A percentile compares a stretch with the other conserved stretches of the same genome.
Evolutionary conservation across 2,888 invertebrate genomes (phyloP).

Genomic region (Cosmia pyralina): DNA sequence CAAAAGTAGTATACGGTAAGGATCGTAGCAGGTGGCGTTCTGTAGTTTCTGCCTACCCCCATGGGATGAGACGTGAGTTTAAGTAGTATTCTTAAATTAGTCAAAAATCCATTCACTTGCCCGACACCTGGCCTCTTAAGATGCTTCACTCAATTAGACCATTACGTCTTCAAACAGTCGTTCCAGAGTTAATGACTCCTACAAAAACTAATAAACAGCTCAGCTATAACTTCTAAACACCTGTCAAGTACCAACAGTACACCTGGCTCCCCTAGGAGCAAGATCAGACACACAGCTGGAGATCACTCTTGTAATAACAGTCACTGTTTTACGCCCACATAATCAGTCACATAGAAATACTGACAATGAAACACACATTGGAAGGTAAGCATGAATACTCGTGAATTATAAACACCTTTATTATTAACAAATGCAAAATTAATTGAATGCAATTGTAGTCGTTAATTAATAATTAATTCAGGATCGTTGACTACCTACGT

Average conservation of each 20-base stretch:
- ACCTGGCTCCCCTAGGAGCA: conserved; percentile 6
- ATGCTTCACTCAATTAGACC: conserved; percentile 2
- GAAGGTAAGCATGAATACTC: not conserved
- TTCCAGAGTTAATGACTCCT: conserved; percentile 21
- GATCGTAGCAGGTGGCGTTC: too few species aligned
- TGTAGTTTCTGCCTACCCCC: too few species aligned
- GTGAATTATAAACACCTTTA: not conserved
- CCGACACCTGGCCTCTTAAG: not conserved
- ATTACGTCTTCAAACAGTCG: conserved; percentile 5
- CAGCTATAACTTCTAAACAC: conserved; percentile 31
- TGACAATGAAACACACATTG: conserved; percentile 2
- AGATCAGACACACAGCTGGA: conserved; percentile 12
- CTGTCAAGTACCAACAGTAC: conserved; percentile 16
- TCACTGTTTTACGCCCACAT: not conserved
- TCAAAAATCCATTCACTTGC: not conserved
- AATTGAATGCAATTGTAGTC: too few species aligned
- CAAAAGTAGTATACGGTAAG: too few species aligned
- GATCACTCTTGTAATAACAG: not conserved
- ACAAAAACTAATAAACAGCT: conserved; percentile 39
- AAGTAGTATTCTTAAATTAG: not conserved
- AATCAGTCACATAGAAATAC: not conserved
- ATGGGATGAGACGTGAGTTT: too few species aligned
- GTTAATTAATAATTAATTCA: too few species aligned
- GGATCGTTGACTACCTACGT: not conserved
- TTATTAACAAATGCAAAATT: too few species aligned